Conservation (phyloP, 2,113 vertebrate genomes). For the Stigmatopora nigra region DNA sequence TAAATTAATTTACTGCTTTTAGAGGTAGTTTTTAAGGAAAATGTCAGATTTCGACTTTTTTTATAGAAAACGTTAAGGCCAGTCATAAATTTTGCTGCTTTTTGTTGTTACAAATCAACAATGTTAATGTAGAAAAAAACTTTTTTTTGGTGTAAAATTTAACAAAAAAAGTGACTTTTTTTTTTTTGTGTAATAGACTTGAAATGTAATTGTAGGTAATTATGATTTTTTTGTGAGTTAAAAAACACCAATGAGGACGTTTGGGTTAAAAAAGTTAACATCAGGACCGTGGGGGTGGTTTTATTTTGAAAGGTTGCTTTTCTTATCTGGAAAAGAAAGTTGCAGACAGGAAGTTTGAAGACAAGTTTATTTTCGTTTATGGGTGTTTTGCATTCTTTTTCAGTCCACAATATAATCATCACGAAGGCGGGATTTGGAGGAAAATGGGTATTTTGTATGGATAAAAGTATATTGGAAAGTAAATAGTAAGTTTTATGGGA, state of each 20-base stretch:
- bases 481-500: conserved; percentile 56
- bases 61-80: conserved; percentile 8
- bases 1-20: conserved; percentile 18
- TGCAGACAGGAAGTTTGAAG: conserved; percentile 30
- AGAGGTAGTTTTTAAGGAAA: conserved; percentile 17
- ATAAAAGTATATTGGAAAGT: conserved; percentile 40
- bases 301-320: conserved; percentile 18
- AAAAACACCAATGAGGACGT: conserved; percentile 4
- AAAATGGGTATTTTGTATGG: conserved; percentile 31
- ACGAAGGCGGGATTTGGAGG: neutral
- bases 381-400: conserved; percentile 38
- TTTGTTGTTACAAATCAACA: conserved; percentile 24
- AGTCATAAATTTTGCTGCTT: conserved; percentile 31
- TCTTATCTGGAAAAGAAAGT: conserved; percentile 30
- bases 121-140: neutral
- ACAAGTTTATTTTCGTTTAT: conserved; percentile 30
- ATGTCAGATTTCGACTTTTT: too few relatives aligned
- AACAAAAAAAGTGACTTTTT: neutral
- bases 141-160: too few relatives aligned
- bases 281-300: conserved; percentile 25
- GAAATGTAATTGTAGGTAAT: neutral
- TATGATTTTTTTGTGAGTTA: neutral
- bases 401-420: conserved; percentile 25
- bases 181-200: neutral
- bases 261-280: conserved; percentile 11